These are phyloP conservation scores for Laterallus jamaicensis DNA, from an alignment of 2,113 vertebrate species.

Conservation along the genomic window DNA sequence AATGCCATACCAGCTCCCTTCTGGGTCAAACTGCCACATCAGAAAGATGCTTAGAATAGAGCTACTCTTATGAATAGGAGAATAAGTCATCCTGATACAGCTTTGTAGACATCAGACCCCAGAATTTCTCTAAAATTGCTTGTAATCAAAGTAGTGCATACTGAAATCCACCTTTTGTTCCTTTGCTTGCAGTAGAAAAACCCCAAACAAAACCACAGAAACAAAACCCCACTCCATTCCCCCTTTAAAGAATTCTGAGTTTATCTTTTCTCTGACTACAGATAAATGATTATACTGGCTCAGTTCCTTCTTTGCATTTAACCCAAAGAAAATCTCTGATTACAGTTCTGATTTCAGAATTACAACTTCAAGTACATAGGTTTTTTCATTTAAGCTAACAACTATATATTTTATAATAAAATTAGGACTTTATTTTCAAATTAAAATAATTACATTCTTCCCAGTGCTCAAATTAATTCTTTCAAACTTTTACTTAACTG, in stretches of 20 bases:
- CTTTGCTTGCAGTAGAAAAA: not conserved
- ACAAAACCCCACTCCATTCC: fast-evolving
- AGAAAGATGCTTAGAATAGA: not conserved
- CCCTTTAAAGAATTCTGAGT: not conserved
- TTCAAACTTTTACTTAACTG: not conserved
- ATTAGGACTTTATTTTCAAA: not conserved
- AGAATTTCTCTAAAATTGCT: not conserved
- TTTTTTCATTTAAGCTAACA: not conserved
- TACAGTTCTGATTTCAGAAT: not conserved
- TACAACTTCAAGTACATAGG: not conserved
- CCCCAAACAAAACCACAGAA: not conserved
- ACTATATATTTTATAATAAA: not conserved
- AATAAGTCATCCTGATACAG: not conserved
- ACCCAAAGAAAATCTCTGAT: not conserved
- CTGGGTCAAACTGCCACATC: not conserved
- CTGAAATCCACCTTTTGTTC: not conserved
- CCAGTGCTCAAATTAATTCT: not conserved
- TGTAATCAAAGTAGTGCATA: not conserved
- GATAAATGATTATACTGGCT: not conserved
- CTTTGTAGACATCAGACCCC: not conserved
- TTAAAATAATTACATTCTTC: not conserved
- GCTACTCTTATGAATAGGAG: not conserved
- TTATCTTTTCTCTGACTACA: not conserved
- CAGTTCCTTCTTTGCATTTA: not conserved
- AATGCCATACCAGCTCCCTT: not conserved